Percentiles rank a stretch among this genome's conserved stretches.
Conservation (phyloP, 2,888 invertebrate genomes). For the Spisula solida region DNA sequence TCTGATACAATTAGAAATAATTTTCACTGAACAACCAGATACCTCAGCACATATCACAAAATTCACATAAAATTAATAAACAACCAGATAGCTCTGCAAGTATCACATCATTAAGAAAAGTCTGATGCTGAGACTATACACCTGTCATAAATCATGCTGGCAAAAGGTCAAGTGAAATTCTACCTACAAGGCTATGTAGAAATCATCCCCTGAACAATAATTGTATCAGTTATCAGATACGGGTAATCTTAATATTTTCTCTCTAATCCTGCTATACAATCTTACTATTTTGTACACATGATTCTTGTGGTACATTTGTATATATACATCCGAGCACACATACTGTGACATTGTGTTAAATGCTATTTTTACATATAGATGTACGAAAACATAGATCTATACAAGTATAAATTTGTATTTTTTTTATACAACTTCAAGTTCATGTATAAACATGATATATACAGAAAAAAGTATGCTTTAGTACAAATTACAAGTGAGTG, state of each 20-base stretch:
- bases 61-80: too few species aligned
- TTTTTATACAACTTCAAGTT: too few species aligned
- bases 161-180: conserved; percentile 14
- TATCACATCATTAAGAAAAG: not conserved
- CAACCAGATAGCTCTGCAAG: too few species aligned
- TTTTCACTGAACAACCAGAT: not conserved
- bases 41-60: too few species aligned
- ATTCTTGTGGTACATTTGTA: not conserved
- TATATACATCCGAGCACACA: not conserved
- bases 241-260: not conserved
- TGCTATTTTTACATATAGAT: too few species aligned
- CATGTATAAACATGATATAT: too few species aligned
- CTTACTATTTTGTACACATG: not conserved
- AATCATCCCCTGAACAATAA: not conserved
- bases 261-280: not conserved
- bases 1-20: not conserved
- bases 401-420: too few species aligned
- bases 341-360: not conserved
- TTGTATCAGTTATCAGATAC: not conserved
- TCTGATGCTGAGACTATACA: not conserved
- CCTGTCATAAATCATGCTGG: conserved; percentile 4
- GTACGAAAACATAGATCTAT: too few species aligned
- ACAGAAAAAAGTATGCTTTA: too few species aligned
- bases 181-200: not conserved
- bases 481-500: too few species aligned